Base-by-base conservation (phyloP, 2,888 invertebrate species). In the Petrolisthes cinctipes region DNA sequence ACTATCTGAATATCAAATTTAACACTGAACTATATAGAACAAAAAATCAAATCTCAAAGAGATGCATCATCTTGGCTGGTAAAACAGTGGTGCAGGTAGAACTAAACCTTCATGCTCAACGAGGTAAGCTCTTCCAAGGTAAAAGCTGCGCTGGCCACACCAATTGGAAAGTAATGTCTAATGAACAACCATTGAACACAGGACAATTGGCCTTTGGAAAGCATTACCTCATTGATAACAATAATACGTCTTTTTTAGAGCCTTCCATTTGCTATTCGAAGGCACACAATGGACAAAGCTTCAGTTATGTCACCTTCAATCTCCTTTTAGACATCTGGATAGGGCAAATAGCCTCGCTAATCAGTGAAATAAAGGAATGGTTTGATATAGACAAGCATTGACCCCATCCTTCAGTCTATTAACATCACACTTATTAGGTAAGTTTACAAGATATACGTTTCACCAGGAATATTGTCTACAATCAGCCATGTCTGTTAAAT, bases 211-310 rank as follows among this genome's bases (percentile, higher is more conserved):
- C 87, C 87, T 84, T 80, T 84, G 87, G 87, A 86, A 83, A 86
- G 86, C 80, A 80, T 76, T 83, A 86, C 83, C 86, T 83, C 86
- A 80, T 80, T 80, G 73, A 86, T 84, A 71, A 79, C 71, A 85
- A 68, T 17, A 78, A 51, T 37, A 9, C 54, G 81, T 71, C 81
- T 84, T 79, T 86, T 78, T 83, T 53, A 17, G 75, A 86, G 87
- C 87, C 87, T 88, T 87, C 87, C 83, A 80, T 73, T 84, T 84
- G 81, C 83, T 84, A 83, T 73, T 83, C 80, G 87, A 88, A 88
- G 87, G 87, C 87, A 88, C 87, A 80, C 87, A 88, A 88, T 84
- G 87, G 87, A 88, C 87, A 88, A 83, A 83, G 81, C 83, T 88
- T 88, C 80, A 73, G 85, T 73, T 73, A 80, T 75, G 83, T 81